Percentiles rank a stretch among this genome's conserved stretches.
Evolutionary conservation across 2,113 vertebrate species (phyloP).

Genomic region (Pelvicachromis taeniatus): DNA sequence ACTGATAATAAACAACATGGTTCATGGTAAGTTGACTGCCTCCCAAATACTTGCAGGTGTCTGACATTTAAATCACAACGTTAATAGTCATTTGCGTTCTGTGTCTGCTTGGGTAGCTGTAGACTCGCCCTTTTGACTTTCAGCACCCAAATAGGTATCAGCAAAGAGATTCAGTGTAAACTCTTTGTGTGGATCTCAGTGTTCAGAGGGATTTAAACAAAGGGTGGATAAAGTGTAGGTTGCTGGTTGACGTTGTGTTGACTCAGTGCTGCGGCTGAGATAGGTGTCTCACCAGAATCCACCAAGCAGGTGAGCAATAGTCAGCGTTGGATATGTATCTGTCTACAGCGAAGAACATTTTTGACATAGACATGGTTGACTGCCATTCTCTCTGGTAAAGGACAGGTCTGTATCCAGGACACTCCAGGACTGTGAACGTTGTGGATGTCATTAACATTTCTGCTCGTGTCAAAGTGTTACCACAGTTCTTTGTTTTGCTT

Average conservation of each 20-base stretch:
- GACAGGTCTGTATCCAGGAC: constrained; percentile 17
- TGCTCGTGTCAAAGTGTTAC: neutral
- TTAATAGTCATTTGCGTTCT: constrained; percentile 1
- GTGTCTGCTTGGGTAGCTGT: constrained; percentile 19
- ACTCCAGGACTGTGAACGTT: neutral
- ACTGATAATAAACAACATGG: neutral
- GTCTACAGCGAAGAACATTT: neutral
- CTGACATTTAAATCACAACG: neutral
- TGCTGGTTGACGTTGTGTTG: constrained; percentile 25
- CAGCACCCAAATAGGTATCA: constrained; percentile 18
- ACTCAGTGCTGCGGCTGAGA: constrained; percentile 22
- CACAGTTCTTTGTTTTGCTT: neutral
- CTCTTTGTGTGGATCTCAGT: neutral
- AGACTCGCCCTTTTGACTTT: neutral
- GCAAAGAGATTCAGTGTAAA: neutral
- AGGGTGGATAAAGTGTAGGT: neutral
- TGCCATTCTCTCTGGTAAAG: constrained; percentile 48
- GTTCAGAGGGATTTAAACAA: neutral
- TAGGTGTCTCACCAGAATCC: constrained; percentile 16
- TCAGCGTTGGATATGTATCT: neutral
- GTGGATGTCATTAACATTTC: constrained; percentile 18
- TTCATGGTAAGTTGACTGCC: neutral
- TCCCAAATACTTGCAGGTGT: constrained; percentile 4
- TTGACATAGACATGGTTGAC: neutral
- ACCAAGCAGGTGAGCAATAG: constrained; percentile 13